Conservation (phyloP, 1,140 invertebrate species). For the Zeugodacus cucurbitae region DNA sequence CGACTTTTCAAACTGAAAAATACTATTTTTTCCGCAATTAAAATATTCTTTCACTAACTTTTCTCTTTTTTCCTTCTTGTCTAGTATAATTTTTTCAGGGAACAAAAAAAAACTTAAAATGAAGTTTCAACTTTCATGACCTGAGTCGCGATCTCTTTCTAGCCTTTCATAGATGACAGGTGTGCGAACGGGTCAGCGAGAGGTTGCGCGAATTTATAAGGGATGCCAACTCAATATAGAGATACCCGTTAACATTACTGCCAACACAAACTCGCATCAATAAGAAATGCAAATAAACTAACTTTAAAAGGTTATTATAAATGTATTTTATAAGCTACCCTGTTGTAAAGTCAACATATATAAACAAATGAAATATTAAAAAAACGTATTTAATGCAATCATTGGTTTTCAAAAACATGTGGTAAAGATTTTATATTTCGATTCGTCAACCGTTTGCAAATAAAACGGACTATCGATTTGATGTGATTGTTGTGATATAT, state of each 20-base stretch:
- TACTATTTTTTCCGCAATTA: not conserved
- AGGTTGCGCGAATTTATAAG: not conserved
- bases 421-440: too few relatives aligned
- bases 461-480: too few relatives aligned
- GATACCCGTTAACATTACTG: too few relatives aligned
- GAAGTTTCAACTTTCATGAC: constrained; percentile 19
- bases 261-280: too few relatives aligned
- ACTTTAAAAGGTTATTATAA: too few relatives aligned
- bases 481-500: not conserved
- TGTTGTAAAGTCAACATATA: too few relatives aligned
- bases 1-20: not conserved
- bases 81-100: constrained; percentile 28
- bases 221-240: not conserved
- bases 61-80: constrained; percentile 15
- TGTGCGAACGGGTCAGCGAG: not conserved
- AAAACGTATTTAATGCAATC: too few relatives aligned
- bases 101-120: constrained; percentile 21
- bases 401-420: too few relatives aligned
- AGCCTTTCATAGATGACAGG: not conserved
- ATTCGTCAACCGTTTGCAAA: too few relatives aligned
- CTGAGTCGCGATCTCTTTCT: not conserved
- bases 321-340: too few relatives aligned
- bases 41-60: constrained; percentile 15
- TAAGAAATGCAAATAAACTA: too few relatives aligned
- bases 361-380: too few relatives aligned